phyloP scores from a whole-genome alignment of 2,113 vertebrate genomes.

The Micromys minutus region DNA sequence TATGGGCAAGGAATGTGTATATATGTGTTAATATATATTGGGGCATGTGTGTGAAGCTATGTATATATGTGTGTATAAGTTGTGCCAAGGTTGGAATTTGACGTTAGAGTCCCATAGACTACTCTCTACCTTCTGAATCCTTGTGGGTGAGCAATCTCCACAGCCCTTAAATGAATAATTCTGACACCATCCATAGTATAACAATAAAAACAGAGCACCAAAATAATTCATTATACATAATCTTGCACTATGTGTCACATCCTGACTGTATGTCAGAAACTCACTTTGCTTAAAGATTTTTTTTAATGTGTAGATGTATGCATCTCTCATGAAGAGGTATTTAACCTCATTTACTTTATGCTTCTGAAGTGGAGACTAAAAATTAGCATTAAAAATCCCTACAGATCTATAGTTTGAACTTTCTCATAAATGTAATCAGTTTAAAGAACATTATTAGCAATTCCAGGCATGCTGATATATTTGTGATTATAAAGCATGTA shows the following conservation, averaged over 20 bases:
- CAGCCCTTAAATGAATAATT: background rate
- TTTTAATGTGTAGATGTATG: slow-evolving; percentile 42
- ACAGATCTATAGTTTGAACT: slow-evolving; percentile 2
- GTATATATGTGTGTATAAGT: background rate
- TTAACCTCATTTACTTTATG: slow-evolving; percentile 25
- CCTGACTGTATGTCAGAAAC: background rate
- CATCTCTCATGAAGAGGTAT: background rate
- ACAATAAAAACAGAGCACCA: background rate
- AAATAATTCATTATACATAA: background rate
- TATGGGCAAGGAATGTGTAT: background rate
- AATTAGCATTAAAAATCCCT: background rate
- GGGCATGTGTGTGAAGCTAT: too few relatives aligned
- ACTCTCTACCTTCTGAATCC: background rate
- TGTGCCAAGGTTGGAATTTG: too few relatives aligned
- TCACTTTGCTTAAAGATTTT: slow-evolving; percentile 30
- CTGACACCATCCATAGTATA: background rate
- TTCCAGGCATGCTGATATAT: slow-evolving; percentile 6
- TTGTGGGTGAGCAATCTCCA: too few relatives aligned
- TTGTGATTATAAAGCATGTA: slow-evolving; percentile 10
- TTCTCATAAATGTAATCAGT: slow-evolving; percentile 1
- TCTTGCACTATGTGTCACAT: slow-evolving; percentile 13
- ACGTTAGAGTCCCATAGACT: background rate
- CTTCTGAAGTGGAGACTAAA: slow-evolving; percentile 10
- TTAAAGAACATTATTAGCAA: slow-evolving; percentile 34
- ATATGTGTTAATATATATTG: too few relatives aligned